Evolutionary conservation across 1,140 invertebrate genomes (phyloP), one percentile per base, ranked within the genome.

Genomic region (Druon quercuslanigerum): DNA sequence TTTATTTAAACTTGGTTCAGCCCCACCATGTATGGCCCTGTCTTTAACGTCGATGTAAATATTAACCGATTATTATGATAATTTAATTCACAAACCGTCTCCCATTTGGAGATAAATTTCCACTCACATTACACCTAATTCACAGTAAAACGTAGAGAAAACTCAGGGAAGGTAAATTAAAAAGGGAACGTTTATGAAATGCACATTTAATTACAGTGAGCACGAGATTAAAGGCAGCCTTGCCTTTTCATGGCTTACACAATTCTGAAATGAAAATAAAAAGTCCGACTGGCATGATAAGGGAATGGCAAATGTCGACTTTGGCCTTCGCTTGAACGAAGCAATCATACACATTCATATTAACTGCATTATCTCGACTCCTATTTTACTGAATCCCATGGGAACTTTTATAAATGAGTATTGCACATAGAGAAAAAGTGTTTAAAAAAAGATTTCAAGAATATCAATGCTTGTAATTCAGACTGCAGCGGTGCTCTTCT

Each of bases 181-280:
- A 40, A 16, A 46, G 40, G 12, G 14, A 56, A 17, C 14, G 46
- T 66, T 14, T 66, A 66, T 66, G 20, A 40, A 66, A 66, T 66
- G 60, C 60, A 40, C 60, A 66, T 66, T 66, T 40, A 66, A 66
- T 66, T 66, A 40, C 33, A n/a, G 14, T 40, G 33, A 46, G 25
- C 56, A 25, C 19, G 60, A 40, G 60, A 66, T 40, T 66, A 60
- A 33, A 60, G 19, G 19, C 20, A 66, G 57, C 25, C 13, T 40
- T 66, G 25, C 16, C 19, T 57, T 25, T 57, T 60, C 20, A 60
- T 66, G 60, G 25, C 14, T 66, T 40, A 40, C 60, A 66, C 40
- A 66, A 66, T 66, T 66, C 60, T 66, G 25, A 25, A 66, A 66
- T 66, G 25, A 40, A 66, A 66, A 33, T 66, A 66, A 66, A 66